A percentile compares a stretch with the other conserved stretches of the same genome.
These are phyloP conservation scores for Drosophila rellima DNA, from an alignment of 2,888 invertebrate genomes.

Conservation along the genomic window DNA sequence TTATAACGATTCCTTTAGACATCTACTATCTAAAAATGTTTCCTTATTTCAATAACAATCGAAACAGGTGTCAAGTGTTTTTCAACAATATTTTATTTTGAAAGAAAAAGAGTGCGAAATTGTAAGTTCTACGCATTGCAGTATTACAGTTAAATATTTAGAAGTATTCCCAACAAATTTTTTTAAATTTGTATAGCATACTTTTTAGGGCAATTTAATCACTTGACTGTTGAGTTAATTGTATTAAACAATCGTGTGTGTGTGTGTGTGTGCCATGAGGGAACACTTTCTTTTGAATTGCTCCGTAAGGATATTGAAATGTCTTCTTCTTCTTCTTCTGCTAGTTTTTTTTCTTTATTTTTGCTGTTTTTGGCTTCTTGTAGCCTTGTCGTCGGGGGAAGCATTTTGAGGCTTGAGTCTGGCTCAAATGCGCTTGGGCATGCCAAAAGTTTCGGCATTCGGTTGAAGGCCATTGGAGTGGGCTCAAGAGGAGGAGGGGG, in stretches of 20 bases:
- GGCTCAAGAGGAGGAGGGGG: not conserved
- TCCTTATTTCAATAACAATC: too few species aligned
- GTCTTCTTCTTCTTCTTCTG: constrained; percentile 6
- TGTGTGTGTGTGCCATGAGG: constrained; percentile 25
- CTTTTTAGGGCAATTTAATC: constrained; percentile 24
- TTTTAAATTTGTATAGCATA: constrained; percentile 24
- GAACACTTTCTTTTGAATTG: constrained; percentile 47
- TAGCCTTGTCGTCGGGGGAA: constrained; percentile 40
- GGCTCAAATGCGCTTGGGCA: constrained; percentile 54
- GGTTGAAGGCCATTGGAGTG: constrained; percentile 7
- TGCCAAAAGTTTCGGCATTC: constrained; percentile 46
- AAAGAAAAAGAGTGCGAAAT: too few species aligned
- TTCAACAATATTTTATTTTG: too few species aligned
- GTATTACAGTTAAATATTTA: too few species aligned
- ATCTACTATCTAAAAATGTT: too few species aligned
- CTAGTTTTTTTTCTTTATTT: not conserved
- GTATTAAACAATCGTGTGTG: constrained; percentile 23
- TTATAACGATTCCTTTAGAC: too few species aligned
- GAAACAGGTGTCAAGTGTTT: too few species aligned
- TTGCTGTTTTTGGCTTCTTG: constrained; percentile 19
- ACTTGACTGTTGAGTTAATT: constrained; percentile 19
- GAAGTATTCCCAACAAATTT: too few species aligned
- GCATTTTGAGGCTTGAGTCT: constrained; percentile 45
- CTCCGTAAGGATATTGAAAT: constrained; percentile 49
- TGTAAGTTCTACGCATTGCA: too few species aligned